Evolutionary conservation across 2,113 vertebrate species (phyloP).

Genomic region (Hydrochoerus hydrochaeris): DNA sequence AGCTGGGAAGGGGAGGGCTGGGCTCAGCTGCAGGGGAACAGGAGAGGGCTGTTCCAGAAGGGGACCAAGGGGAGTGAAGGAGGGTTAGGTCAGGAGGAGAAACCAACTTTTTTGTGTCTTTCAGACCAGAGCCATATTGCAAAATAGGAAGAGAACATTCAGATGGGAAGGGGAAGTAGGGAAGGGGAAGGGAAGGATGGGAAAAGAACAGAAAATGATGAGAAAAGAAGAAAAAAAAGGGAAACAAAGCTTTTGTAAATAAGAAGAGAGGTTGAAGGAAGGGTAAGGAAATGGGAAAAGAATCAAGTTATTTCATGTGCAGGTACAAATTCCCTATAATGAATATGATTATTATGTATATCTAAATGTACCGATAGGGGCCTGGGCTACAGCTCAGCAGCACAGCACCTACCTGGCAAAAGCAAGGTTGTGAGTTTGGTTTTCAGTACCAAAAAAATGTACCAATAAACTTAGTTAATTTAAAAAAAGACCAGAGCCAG

Average conservation of each 20-base stretch:
- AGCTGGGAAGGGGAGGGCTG: too few species aligned
- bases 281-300: background rate
- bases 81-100: background rate
- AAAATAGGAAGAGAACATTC: background rate
- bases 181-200: background rate
- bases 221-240: background rate
- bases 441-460: background rate
- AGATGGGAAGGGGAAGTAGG: background rate
- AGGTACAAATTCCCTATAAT: background rate
- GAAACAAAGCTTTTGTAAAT: background rate
- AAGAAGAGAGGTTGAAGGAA: background rate
- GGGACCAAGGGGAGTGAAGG: background rate
- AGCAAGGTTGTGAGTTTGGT: too few species aligned
- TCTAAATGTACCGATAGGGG: background rate
- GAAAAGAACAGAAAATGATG: background rate
- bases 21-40: background rate
- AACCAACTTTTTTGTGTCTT: slow-evolving; percentile 27
- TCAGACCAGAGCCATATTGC: background rate
- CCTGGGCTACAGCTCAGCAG: too few species aligned
- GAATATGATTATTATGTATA: background rate
- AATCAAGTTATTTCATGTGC: background rate
- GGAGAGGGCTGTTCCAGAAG: background rate
- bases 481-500: background rate
- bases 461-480: background rate
- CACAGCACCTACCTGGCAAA: too few species aligned